phyloP scores from a whole-genome alignment of 1,140 invertebrate genomes.

The Drosophila azteca region DNA sequence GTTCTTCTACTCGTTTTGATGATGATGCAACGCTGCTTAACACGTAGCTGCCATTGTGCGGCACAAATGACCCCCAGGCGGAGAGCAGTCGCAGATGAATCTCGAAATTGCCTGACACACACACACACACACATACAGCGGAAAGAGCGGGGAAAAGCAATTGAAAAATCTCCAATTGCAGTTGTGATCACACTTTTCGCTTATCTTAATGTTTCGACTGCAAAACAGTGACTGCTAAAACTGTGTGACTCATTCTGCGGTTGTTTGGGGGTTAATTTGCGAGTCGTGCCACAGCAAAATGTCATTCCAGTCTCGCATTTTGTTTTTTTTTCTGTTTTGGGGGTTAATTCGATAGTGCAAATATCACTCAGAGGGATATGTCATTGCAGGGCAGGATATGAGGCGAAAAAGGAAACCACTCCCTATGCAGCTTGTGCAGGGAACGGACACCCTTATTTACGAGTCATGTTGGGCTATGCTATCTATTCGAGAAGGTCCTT shows the following conservation, averaged over 20 bases:
- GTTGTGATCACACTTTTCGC: constrained; percentile 31
- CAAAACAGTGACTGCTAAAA: too few species aligned
- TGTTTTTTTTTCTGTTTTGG: background rate
- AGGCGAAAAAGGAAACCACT: constrained; percentile 16
- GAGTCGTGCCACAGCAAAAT: constrained; percentile 2
- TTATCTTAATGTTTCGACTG: constrained; percentile 25
- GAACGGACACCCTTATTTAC: background rate
- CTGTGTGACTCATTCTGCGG: too few species aligned
- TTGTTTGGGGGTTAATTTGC: constrained; percentile 1
- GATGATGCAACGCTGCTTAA: constrained; percentile 66
- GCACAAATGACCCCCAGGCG: constrained; percentile 65
- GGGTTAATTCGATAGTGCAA: constrained; percentile 37
- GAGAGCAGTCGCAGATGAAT: constrained; percentile 8
- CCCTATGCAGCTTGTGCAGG: constrained; percentile 17
- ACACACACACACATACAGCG: too few species aligned
- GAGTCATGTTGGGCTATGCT: too few species aligned
- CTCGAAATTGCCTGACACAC: constrained; percentile 32
- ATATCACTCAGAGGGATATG: constrained; percentile 35
- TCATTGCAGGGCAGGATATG: background rate
- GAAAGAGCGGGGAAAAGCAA: constrained; percentile 23
- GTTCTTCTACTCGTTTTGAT: constrained; percentile 30
- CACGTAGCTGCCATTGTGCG: constrained; percentile 77
- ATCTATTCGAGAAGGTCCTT: too few species aligned
- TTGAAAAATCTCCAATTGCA: constrained; percentile 52
- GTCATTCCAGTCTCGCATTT: constrained; percentile 13